Evolutionary conservation across 2,888 invertebrate species (phyloP), one percentile per base, ranked within the genome.

Genomic region (Deilephila porcellus): DNA sequence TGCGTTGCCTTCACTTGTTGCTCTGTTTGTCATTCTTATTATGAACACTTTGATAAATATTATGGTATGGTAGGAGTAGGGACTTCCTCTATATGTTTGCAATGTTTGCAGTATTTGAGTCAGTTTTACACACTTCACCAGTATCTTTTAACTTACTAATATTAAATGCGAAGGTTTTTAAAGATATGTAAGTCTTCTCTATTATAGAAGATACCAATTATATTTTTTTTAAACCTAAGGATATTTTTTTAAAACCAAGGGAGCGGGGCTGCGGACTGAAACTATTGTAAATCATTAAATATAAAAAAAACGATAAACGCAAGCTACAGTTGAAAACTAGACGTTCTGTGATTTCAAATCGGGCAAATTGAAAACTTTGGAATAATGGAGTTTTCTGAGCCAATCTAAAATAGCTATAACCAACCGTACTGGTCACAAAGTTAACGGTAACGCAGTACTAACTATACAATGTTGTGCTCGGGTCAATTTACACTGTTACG

Each of bases 371-470:
- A 45, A 45, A 45, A 45, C 45, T 45, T 45, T 45, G 45, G 14
- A 45, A 45, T 45, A 45, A 45, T 45, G 11, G 45, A 45, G 56
- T n/a, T 56, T 56, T 56, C n/a, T 56, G n/a, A n/a, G 56, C n/a
- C 56, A 56, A n/a, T 7, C 56, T 56, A 56, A 56, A 56, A 56
- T n/a, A n/a, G 6, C n/a, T 19, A 56, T 56, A 56, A 11, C 45
- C 64, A 45, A 37, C 20, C 20, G 64, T n/a, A 64, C 64, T 45
- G 64, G 64, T 45, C 14, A 37, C 64, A 37, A 64, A 64, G 64
- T 45, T 64, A 64, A 64, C 45, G 64, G 64, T 37, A 64, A 45
- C 45, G 8, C 64, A 6, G 64, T 45, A 64, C 45, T 45, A 63
- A 63, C 20, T 45, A 32, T 32, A 45, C 45, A 45, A 20, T 45